Percentiles rank a stretch among this genome's conserved stretches.
These are phyloP conservation scores for Odontamblyopus rebecca DNA, from an alignment of 2,797 vertebrate genomes.

Conservation along the genomic window DNA sequence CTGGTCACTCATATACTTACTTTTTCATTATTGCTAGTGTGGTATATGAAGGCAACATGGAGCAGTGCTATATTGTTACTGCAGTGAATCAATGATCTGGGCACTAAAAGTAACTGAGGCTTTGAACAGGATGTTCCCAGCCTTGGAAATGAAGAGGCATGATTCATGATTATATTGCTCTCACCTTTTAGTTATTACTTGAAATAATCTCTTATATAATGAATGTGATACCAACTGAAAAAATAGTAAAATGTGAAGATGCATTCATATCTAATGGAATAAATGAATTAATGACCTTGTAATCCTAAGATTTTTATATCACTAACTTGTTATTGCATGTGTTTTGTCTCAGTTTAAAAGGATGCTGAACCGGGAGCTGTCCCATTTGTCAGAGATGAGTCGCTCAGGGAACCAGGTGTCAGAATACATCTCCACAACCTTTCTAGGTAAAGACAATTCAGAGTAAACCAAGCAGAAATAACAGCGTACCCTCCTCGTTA, in stretches of 20 bases:
- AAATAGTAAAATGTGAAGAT: background rate
- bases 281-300: background rate
- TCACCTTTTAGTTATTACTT: constrained; percentile 36
- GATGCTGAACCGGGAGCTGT: constrained; percentile 94
- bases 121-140: constrained; percentile 58
- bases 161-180: constrained; percentile 59
- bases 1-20: constrained; percentile 30
- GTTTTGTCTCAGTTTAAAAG: constrained; percentile 86
- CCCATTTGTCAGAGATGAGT: constrained; percentile 95
- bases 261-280: background rate
- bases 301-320: background rate
- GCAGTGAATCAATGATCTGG: constrained; percentile 23
- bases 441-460: constrained; percentile 82
- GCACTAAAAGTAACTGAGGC: constrained; percentile 25
- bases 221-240: background rate
- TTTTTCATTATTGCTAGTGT: constrained; percentile 18
- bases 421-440: constrained; percentile 94
- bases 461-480: background rate
- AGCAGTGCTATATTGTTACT: constrained; percentile 29
- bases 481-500: constrained; percentile 5
- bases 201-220: background rate
- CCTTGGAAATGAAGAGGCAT: constrained; percentile 48
- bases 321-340: constrained; percentile 35
- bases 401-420: constrained; percentile 96
- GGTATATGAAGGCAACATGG: constrained; percentile 24